These are phyloP conservation scores for Epizoanthus illoricatus DNA, from an alignment of 92 coral and sea anemone genomes.

Conservation along the genomic window DNA sequence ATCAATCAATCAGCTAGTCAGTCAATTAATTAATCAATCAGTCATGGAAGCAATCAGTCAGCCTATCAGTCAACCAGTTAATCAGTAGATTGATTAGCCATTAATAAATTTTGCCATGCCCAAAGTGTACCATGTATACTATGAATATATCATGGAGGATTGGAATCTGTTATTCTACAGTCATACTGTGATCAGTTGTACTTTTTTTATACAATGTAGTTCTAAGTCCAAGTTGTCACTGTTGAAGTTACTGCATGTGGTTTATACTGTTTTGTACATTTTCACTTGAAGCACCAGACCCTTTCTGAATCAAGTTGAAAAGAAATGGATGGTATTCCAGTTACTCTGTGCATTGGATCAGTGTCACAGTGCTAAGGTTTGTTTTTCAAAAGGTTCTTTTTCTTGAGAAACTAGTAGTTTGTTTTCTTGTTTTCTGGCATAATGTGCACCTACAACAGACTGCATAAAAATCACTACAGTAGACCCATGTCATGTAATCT, in stretches of 20 bases:
- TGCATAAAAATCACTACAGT: too few species aligned
- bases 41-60: too few species aligned
- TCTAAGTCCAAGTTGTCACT: not conserved
- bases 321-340: constrained; percentile 98
- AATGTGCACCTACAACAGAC: too few species aligned
- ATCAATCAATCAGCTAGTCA: too few species aligned
- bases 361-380: constrained; percentile 87
- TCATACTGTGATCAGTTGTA: not conserved
- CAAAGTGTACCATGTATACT: too few species aligned
- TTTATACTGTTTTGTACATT: not conserved
- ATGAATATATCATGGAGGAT: not conserved
- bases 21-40: too few species aligned
- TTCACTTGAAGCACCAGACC: constrained; percentile 85
- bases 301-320: constrained; percentile 86
- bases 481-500: too few species aligned
- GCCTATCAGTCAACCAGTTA: too few species aligned
- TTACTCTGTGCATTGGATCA: constrained; percentile 87
- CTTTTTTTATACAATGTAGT: too few species aligned
- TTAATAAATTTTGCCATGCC: too few species aligned
- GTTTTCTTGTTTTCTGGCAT: too few species aligned
- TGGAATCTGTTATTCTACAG: not conserved
- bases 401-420: not conserved
- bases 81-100: too few species aligned
- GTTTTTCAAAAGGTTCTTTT: not conserved
- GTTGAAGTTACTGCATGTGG: not conserved